These are phyloP conservation scores for Drosophila lutescens DNA, from an alignment of 2,888 invertebrate genomes.

Conservation along the genomic window DNA sequence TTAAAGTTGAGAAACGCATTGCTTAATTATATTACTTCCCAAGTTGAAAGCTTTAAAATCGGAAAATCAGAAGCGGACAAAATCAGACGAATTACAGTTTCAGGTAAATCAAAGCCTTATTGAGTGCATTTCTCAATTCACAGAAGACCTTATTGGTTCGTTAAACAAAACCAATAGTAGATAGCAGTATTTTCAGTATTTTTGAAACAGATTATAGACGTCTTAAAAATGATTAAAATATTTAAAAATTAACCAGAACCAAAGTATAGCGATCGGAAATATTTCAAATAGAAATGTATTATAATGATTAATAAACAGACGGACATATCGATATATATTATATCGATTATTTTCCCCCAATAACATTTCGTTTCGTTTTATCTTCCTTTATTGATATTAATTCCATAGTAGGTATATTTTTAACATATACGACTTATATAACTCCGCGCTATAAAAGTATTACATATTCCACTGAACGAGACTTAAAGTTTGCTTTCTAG, in stretches of 20 bases:
- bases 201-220: neutral
- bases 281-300: too few species aligned
- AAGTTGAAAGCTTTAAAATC: neutral
- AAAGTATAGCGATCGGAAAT: conserved; percentile 15
- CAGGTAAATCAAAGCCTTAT: too few species aligned
- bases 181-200: neutral
- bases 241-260: neutral
- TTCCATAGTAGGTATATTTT: conserved; percentile 17
- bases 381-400: conserved; percentile 35
- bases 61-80: neutral
- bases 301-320: neutral
- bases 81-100: neutral
- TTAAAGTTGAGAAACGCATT: neutral
- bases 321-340: neutral
- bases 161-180: neutral
- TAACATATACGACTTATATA: conserved; percentile 36
- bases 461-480: conserved; percentile 7
- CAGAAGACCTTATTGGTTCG: neutral
- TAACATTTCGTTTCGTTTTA: conserved; percentile 14
- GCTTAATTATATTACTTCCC: neutral
- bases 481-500: neutral
- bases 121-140: conserved; percentile 1
- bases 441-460: conserved; percentile 13
- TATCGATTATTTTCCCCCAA: neutral
- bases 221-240: neutral